phyloP scores from a whole-genome alignment of 2,113 vertebrate species.

The Mastomys natalensis region DNA sequence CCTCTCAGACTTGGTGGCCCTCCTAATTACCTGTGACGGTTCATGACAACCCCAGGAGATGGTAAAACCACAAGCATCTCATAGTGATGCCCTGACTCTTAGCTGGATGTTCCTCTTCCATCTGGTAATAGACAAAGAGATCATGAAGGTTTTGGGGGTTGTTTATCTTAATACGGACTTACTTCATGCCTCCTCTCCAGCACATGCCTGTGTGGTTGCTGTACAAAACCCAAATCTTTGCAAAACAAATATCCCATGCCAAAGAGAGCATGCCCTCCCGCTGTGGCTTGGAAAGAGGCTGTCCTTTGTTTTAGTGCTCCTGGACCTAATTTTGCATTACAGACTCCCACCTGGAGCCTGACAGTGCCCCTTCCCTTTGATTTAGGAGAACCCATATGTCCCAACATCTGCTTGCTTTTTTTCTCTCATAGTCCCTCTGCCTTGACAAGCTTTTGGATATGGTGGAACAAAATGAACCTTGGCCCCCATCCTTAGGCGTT shows the following conservation, averaged over 20 bases:
- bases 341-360: constrained; percentile 54
- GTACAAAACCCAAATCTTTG: constrained; percentile 21
- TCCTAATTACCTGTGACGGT: neutral
- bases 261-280: neutral
- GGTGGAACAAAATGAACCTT: neutral
- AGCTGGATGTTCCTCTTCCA: neutral
- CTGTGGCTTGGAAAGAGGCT: neutral
- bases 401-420: constrained; percentile 49
- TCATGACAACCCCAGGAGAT: neutral
- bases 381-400: constrained; percentile 20
- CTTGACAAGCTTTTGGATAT: constrained; percentile 61
- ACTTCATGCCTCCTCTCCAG: neutral
- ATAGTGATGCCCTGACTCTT: neutral
- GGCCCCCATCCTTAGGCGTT: neutral
- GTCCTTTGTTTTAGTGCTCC: constrained; percentile 36
- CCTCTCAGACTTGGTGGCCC: neutral
- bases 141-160: neutral
- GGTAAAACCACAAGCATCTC: neutral
- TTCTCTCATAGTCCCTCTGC: neutral
- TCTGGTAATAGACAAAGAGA: neutral
- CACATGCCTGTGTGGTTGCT: neutral
- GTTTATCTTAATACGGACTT: neutral
- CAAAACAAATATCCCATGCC: constrained; percentile 33
- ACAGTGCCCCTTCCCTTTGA: constrained; percentile 1
- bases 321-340: constrained; percentile 29